phyloP scores from a whole-genome alignment of 2,797 vertebrate species.

The Tragopan temminckii region DNA sequence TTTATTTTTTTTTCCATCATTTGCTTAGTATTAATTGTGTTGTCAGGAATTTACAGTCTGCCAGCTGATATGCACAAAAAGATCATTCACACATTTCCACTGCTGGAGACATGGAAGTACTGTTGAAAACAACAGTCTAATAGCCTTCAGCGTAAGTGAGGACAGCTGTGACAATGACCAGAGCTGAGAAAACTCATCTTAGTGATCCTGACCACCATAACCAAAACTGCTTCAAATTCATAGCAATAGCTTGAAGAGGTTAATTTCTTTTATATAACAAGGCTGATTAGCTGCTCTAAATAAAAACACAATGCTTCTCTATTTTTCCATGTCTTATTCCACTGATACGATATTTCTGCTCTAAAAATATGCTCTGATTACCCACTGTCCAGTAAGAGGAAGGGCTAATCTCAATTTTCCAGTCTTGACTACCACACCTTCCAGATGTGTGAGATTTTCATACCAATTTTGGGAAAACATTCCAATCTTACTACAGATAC shows the following conservation, averaged over 20 bases:
- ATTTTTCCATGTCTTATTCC: background rate
- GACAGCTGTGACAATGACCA: background rate
- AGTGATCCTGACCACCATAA: background rate
- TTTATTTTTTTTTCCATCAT: background rate
- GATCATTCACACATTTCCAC: background rate
- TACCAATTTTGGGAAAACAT: background rate
- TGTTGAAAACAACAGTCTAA: background rate
- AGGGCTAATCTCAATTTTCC: background rate
- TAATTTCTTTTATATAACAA: background rate
- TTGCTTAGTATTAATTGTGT: background rate
- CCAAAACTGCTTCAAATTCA: background rate
- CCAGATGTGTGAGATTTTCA: background rate
- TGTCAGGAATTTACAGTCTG: background rate
- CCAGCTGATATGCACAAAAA: background rate
- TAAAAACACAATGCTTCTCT: background rate
- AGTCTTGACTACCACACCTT: background rate
- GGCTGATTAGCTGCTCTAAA: background rate
- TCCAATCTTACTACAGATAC: background rate
- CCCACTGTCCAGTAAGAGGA: background rate
- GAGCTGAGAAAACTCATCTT: background rate
- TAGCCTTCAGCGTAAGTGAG: background rate
- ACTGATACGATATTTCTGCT: background rate
- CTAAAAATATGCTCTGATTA: background rate
- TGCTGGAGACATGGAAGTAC: background rate
- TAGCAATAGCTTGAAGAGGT: background rate